These are phyloP conservation scores for Agrilus biguttatus DNA, from an alignment of 2,888 invertebrate genomes.

Conservation along the genomic window DNA sequence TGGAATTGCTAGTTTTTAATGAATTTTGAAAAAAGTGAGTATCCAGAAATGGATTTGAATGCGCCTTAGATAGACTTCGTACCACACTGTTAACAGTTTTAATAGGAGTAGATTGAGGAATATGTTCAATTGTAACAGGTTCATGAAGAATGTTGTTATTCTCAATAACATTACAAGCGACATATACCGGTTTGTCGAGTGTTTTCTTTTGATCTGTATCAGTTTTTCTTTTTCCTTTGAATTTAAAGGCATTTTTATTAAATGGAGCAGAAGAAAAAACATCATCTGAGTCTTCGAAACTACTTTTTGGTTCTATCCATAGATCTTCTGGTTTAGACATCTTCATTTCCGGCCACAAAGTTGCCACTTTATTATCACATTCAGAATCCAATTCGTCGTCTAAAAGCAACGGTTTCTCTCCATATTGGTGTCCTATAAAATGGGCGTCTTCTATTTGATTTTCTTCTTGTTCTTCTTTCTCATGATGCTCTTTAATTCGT, in stretches of 20 bases:
- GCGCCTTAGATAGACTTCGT: no score
- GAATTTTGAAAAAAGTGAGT: no score
- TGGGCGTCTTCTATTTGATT: slow-evolving; percentile 37
- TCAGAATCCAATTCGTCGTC: slow-evolving; percentile 65
- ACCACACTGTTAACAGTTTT: no score
- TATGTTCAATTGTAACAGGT: no score
- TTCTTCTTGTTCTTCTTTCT: slow-evolving; percentile 20
- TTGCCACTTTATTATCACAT: slow-evolving; percentile 24
- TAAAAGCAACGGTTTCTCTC: slow-evolving; percentile 56
- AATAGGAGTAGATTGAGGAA: no score
- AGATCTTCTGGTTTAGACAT: slow-evolving; percentile 14
- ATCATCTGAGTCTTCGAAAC: slow-evolving; percentile 36
- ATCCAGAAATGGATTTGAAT: no score
- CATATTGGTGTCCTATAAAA: slow-evolving; percentile 61
- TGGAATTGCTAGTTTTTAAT: no score
- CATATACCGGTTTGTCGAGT: no score
- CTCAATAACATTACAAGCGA: no score
- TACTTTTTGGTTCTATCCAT: slow-evolving; percentile 27
- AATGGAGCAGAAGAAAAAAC: slow-evolving; percentile 62
- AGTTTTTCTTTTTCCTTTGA: no score
- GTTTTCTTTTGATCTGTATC: no score
- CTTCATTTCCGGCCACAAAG: slow-evolving; percentile 17
- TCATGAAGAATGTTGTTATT: no score
- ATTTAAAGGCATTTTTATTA: slow-evolving; percentile 17
- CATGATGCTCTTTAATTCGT: slow-evolving; percentile 33